Base-by-base conservation (phyloP, 2,113 vertebrate species). In the Thryonomys swinderianus region DNA sequence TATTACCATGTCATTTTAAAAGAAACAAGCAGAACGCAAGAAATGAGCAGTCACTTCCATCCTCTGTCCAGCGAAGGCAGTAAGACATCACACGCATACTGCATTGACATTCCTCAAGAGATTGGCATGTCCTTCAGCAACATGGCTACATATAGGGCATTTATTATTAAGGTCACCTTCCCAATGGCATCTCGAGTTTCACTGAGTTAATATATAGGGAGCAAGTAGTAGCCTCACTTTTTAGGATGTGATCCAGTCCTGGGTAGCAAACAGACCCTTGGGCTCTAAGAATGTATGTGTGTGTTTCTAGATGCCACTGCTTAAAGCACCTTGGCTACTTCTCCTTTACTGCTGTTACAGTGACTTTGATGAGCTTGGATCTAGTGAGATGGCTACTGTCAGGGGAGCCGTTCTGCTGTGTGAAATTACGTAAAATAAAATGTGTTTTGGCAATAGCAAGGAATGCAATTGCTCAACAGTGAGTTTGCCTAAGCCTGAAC, bases 391-490 rank as follows among this genome's bases (percentile, higher is more conserved):
- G 7, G 62, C 92, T 97, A 59, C 62, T 95, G 85, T 90, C 91
- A 93, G 94, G 20, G 40, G 90, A 97, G 91, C 78, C 95, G 69
- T 79, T 86, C 2, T 13, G 86, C 90, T 67, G 20, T 78, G 67
- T 76, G 97, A 97, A 97, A 96, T 92, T 97, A 89, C 85, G 64
- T 91, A 90, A 98, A 96, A 94, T 96, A 85, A 97, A 96, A 74
- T 88, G 83, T 97, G 69, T 93, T 98, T 97, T 96, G 95, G 96
- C 90, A 95, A 96, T 71, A 95, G 95, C 57, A 91, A 84, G 82
- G 42, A 90, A 93, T 16, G 0, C 53, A 69, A 78, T 93, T 87
- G 94, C 94, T 96, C 96, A 96, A 6, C 74, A 88, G 93, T 95
- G 94, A 55, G 85, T 93, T 96, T 96, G 85, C 85, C 87, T 80